Base-by-base conservation (phyloP, 1,140 invertebrate species). In the Drosophila micromelanica region DNA sequence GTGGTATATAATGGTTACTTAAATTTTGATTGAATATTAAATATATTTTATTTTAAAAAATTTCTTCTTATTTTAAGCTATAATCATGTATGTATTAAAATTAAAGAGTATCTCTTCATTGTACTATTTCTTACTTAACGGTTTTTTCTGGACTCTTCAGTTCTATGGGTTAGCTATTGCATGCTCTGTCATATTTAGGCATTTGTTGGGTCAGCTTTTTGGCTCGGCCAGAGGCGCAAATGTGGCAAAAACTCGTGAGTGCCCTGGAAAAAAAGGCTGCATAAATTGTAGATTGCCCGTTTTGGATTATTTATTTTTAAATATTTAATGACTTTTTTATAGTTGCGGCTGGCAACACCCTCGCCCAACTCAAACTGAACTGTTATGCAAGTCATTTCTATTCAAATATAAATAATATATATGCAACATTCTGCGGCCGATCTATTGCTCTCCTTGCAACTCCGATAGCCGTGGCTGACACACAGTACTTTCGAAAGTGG, bases 321-420 rank as follows among this genome's bases (percentile, higher is more conserved):
- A 81, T 81, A 86, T 87, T 80, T 78, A 86, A 86, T 87, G 82
- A 78, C 62, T 86, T 81, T 86, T 86, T 80, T 85, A 68, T 71
- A 40, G 67, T 70, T 30, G 56, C 32, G 32, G 42, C 62, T 45
- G 82, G 74, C 78, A 86, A 86, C 81, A 86, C 81, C 82, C 81
- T 75, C 81, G 81, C 13, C 76, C 15, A 32, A 11, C 11, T 35
- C 32, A 9, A 35, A 35, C 7, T 32, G 30, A n/a, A 35, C 20
- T 52, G 27, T 86, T 82, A 82, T 74, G 78, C 62, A 80, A 82
- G 74, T 67, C 70, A 73, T 78, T 82, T 82, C 62, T 82, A 71
- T 82, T 78, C 70, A 73, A 49, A 63, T 35, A 35, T 35, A 35
- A 8, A 35, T 35, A 72, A 57, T 6, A 23, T 69, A 40, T 70